Base-by-base conservation (phyloP, 2,797 vertebrate genomes). In the Emys orbicularis region DNA sequence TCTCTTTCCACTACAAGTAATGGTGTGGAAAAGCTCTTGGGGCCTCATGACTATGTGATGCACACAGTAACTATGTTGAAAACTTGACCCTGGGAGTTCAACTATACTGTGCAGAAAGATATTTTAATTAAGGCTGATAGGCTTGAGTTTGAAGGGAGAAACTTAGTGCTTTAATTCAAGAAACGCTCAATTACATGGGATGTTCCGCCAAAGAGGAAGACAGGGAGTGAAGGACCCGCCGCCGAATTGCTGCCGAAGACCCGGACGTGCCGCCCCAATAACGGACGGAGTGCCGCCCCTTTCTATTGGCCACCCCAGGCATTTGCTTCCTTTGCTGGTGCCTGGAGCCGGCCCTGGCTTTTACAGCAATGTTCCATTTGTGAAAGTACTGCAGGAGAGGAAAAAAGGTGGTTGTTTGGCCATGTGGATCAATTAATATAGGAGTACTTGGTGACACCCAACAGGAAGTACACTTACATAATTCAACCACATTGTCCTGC, bases 111-210 rank as follows among this genome's bases (percentile, higher is more conserved):
- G 76, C 21, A 41, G 84, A 91, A 76, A 76, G 44, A 49, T 29
- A 85, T 47, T 77, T 87, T 87, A 90, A 89, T 87, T 80, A 85
- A 95, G 50, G 81, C 90, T 65, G 87, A 89, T 52, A 59, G 7
- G 49, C 19, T 54, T 54, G 53, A 54, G 53, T 54, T 54, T 54
- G 53, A 54, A 54, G 53, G 53, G 53, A 52, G 50, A 52, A 52
- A 34, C 44, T 77, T 77, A 72, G 5, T 74, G 53, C 19, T 93
- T 44, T 90, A 76, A 57, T 83, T 87, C 57, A 74, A 89, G 0
- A 96, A 94, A 92, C 81, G 2, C 44, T 18, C 29, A 68, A 15
- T 94, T 87, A 84, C 0, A 0, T 49, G 47, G 3, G 41, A 19
- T 21, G 61, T 72, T 86, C 50, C 5, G 2, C 50, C 15, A 15